Percentiles rank a stretch among this genome's conserved stretches.
phyloP scores from a whole-genome alignment of 2,797 vertebrate genomes.

The Melanotaenia boesemani region DNA sequence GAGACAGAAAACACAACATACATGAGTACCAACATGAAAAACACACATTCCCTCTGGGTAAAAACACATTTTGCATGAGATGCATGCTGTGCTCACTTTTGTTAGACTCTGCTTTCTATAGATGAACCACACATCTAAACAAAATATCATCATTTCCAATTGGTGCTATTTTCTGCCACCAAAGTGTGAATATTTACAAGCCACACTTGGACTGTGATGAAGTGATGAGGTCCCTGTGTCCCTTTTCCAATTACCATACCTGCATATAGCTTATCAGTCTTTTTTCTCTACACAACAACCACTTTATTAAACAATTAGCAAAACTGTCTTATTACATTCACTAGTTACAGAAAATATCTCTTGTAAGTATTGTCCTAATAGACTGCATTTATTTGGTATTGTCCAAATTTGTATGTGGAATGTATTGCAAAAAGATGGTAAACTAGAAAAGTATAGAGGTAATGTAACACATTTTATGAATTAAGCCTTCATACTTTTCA shows the following conservation, averaged over 20 bases:
- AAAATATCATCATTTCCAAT: constrained; percentile 62
- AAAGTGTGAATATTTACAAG: constrained; percentile 65
- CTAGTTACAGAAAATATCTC: too few species aligned
- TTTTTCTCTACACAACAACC: constrained; percentile 24
- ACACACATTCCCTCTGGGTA: constrained; percentile 60
- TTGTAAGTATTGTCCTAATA: constrained; percentile 2
- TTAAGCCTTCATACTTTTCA: neutral
- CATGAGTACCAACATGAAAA: constrained; percentile 47
- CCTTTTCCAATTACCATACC: constrained; percentile 67
- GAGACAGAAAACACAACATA: constrained; percentile 45
- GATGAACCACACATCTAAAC: constrained; percentile 59
- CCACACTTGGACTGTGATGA: constrained; percentile 34
- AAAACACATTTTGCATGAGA: constrained; percentile 65
- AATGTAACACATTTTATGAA: neutral
- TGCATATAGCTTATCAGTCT: constrained; percentile 27
- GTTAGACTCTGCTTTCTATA: constrained; percentile 60
- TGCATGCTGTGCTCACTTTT: constrained; percentile 43
- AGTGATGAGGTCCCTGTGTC: constrained; percentile 63
- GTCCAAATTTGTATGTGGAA: neutral
- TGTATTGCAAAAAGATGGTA: neutral
- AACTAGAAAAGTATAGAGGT: too few species aligned
- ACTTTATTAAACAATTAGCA: constrained; percentile 35
- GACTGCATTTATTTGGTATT: constrained; percentile 16
- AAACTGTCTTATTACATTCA: neutral
- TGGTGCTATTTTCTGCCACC: constrained; percentile 29